Base-by-base conservation (phyloP, 2,888 invertebrate species). In the Drosophila kuntzei region DNA sequence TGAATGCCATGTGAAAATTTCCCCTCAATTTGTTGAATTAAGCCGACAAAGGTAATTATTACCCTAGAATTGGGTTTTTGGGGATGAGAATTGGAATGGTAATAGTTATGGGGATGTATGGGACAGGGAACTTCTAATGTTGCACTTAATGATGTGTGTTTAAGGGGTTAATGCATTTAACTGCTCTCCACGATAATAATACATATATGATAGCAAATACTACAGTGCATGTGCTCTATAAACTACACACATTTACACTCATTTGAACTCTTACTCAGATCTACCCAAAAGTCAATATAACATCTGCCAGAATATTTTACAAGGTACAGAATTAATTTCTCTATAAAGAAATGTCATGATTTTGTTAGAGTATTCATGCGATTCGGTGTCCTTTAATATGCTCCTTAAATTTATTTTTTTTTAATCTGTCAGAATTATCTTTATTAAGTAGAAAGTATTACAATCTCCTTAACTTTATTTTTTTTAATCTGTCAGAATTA, bases 131-230 rank as follows among this genome's bases (percentile, higher is more conserved):
- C 39, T 41, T 46, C 47, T 72, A 75, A 75, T 67, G 62, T 59
- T 60, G 78, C 63, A 54, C n/a, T 64, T 76, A 76, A 78, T 73
- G 78, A 75, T 75, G 75, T 78, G 69, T 75, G 46, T 59, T 55
- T 57, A 46, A 59, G 72, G 68, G 55, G 47, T 39, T 37, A 59
- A 49, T 53, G 49, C 29, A 20, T 22, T 7, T 16, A 12, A 36
- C 51, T 37, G 51, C 12, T 37, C 51, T 16, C 37, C 4, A 12
- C 16, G 54, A 43, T 57, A 46, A 39, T 69, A 69, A 78, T 73
- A 64, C 22, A 75, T 73, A 64, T 32, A 75, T 78, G 61, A 64
- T 49, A 50, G 62, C 53, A 78, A 73, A 75, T 77, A 66, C 18
- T 50, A 14, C 39, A 44, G 4, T 5, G 44, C 25, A 58, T 37